These are phyloP conservation scores for Desmophyllum pertusum DNA, from an alignment of 92 coral and sea anemone genomes.

Conservation along the genomic window DNA sequence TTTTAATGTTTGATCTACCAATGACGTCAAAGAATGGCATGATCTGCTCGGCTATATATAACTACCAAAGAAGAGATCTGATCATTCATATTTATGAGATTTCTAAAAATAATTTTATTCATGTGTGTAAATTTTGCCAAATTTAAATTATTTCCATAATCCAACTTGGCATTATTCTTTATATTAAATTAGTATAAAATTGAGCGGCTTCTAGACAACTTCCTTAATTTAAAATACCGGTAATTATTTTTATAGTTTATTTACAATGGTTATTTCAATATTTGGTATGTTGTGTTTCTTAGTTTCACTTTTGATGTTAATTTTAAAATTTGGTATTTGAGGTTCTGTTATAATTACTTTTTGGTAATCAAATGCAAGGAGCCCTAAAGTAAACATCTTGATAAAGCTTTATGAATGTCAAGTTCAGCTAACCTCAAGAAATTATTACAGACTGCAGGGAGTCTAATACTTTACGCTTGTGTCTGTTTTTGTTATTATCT, in stretches of 20 bases:
- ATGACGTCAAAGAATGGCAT: background rate
- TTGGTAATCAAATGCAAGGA: background rate
- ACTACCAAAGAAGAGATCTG: background rate
- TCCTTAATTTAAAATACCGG: no score
- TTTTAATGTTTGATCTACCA: background rate
- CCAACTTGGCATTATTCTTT: background rate
- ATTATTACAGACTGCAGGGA: no score
- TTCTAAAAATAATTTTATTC: background rate
- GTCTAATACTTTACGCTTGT: no score
- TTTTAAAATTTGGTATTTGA: background rate
- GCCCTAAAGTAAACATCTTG: background rate
- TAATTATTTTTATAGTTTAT: no score
- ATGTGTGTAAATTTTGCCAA: background rate
- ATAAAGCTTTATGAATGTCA: background rate
- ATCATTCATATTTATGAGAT: conserved; percentile 10
- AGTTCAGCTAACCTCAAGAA: background rate
- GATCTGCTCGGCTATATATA: background rate
- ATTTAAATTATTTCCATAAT: background rate
- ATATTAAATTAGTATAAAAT: background rate
- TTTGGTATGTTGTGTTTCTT: background rate
- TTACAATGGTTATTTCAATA: background rate
- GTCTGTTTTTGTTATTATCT: no score
- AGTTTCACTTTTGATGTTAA: background rate
- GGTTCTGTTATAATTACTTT: background rate
- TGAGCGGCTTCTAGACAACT: background rate